Evolutionary conservation across 1,140 invertebrate genomes (phyloP).

Genomic region (Drosophila sulfurigaster): DNA sequence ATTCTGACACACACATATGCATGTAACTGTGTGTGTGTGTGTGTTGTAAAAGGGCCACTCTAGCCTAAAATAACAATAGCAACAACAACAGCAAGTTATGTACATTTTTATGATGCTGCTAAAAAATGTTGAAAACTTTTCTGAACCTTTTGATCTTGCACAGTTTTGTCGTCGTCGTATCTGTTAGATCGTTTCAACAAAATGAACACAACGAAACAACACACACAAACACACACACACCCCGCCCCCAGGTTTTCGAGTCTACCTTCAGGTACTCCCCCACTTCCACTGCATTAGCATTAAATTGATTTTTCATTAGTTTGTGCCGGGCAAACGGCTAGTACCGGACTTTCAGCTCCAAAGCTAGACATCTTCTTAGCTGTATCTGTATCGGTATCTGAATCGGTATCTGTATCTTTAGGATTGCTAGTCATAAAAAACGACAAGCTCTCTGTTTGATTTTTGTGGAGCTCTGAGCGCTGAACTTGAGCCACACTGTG

Average conservation of each 20-base stretch:
- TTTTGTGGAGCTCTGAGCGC: slow-evolving; percentile 18
- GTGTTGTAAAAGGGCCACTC: slow-evolving; percentile 52
- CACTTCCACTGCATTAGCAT: slow-evolving; percentile 53
- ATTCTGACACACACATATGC: slow-evolving; percentile 18
- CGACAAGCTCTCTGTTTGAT: slow-evolving; percentile 30
- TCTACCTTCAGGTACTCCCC: slow-evolving; percentile 3
- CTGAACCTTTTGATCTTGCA: slow-evolving; percentile 49
- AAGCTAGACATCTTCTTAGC: slow-evolving; percentile 17
- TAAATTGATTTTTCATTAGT: slow-evolving; percentile 68
- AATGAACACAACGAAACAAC: not conserved
- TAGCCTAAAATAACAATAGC: slow-evolving; percentile 55
- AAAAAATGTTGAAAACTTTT: slow-evolving; percentile 44
- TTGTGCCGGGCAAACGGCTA: slow-evolving; percentile 45
- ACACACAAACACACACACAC: slow-evolving; percentile 23
- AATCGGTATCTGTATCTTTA: slow-evolving; percentile 6
- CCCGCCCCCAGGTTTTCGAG: slow-evolving; percentile 6
- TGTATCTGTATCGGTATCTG: slow-evolving; percentile 21
- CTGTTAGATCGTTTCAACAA: slow-evolving; percentile 45
- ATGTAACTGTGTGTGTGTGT: slow-evolving; percentile 29
- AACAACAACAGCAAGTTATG: slow-evolving; percentile 36
- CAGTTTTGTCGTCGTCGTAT: slow-evolving; percentile 54
- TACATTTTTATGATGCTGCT: slow-evolving; percentile 64
- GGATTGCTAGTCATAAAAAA: slow-evolving; percentile 31
- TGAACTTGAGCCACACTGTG: slow-evolving; percentile 46
- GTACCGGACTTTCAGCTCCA: slow-evolving; percentile 27